Conservation (phyloP, 2,888 invertebrate genomes). For the Archips crataeganus region DNA sequence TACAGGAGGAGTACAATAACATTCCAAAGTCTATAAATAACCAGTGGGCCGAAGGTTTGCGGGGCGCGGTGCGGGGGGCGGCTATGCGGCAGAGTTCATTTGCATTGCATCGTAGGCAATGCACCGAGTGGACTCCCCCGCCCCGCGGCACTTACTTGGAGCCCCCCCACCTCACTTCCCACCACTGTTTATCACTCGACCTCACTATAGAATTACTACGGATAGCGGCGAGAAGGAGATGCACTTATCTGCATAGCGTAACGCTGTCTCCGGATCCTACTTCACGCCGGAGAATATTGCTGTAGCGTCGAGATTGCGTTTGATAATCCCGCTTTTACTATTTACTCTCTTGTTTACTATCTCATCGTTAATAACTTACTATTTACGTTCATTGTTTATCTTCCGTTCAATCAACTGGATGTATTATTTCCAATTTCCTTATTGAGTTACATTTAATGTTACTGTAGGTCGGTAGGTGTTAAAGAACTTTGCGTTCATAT, state of each 20-base stretch:
- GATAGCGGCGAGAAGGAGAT: constrained; percentile 36
- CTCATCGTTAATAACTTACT: constrained; percentile 19
- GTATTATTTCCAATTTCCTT: background rate
- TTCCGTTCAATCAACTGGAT: background rate
- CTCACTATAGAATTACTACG: constrained; percentile 38
- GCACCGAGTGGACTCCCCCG: constrained; percentile 41
- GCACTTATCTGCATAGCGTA: constrained; percentile 26
- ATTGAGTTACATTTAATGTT: background rate
- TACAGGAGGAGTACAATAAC: constrained; percentile 72
- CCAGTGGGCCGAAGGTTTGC: constrained; percentile 61
- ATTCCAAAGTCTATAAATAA: constrained; percentile 77
- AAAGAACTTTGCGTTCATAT: background rate
- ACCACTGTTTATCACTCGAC: constrained; percentile 33
- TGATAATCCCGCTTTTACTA: constrained; percentile 33
- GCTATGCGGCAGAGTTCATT: constrained; percentile 69
- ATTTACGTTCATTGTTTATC: background rate
- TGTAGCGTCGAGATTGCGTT: constrained; percentile 38
- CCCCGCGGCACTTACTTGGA: constrained; percentile 32
- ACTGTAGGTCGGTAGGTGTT: background rate
- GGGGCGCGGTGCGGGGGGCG: constrained; percentile 54
- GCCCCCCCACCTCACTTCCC: constrained; percentile 26
- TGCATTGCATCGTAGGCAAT: constrained; percentile 60
- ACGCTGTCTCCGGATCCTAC: constrained; percentile 18
- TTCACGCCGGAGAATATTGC: constrained; percentile 31
- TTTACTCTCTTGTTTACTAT: constrained; percentile 35